Conservation (phyloP, 2,888 invertebrate genomes). For the Notocelia uddmanniana region DNA sequence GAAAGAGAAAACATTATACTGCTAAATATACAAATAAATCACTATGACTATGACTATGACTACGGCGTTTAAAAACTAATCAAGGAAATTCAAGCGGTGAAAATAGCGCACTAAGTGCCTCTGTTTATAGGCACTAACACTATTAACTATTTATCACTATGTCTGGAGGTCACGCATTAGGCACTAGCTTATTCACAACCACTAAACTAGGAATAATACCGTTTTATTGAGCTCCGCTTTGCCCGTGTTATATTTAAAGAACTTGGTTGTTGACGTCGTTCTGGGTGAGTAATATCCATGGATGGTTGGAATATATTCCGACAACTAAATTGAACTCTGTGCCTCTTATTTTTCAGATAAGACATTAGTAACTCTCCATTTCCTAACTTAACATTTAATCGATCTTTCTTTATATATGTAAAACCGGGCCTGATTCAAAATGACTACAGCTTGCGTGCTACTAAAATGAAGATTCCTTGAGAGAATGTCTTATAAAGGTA, state of each 20-base stretch:
- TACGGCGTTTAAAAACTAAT: slow-evolving; percentile 1
- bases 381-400: no score
- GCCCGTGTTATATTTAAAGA: not conserved
- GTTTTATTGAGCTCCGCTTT: slow-evolving; percentile 6
- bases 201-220: slow-evolving; percentile 23
- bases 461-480: no score
- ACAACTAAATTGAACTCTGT: not conserved
- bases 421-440: no score
- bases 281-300: not conserved
- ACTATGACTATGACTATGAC: not conserved
- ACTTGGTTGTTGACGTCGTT: not conserved
- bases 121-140: slow-evolving; percentile 26
- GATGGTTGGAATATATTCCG: not conserved
- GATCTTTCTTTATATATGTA: no score
- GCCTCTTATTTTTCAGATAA: no score
- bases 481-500: no score
- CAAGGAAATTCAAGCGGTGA: not conserved
- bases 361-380: no score
- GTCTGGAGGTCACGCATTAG: slow-evolving; percentile 37
- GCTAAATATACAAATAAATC: no score
- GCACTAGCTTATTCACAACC: slow-evolving; percentile 19
- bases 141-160: slow-evolving; percentile 35
- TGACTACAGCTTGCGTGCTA: no score
- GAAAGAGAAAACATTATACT: no score
- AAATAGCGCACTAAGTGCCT: slow-evolving; percentile 30